A percentile compares a stretch with the other conserved stretches of the same genome.
phyloP scores from a whole-genome alignment of 2,113 vertebrate species.

The Marmota monax region DNA sequence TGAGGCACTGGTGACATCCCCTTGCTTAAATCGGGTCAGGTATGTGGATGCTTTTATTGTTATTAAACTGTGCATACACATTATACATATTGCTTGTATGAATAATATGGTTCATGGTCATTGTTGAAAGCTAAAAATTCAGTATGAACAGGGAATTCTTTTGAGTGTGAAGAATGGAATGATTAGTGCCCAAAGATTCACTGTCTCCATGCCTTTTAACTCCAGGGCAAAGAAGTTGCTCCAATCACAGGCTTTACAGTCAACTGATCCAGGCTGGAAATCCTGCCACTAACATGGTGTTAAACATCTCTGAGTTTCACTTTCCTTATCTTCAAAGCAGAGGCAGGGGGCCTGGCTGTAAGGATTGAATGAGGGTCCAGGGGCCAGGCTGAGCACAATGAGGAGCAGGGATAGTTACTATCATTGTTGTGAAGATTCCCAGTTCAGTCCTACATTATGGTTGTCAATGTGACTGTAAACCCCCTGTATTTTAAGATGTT shows the following conservation, averaged over 20 bases:
- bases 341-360: too few relatives aligned
- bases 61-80: neutral
- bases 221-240: too few relatives aligned
- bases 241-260: too few relatives aligned
- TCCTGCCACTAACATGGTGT: neutral
- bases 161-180: neutral
- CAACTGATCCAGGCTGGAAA: too few relatives aligned
- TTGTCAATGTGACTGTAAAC: neutral
- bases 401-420: neutral
- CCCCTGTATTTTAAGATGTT: neutral
- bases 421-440: neutral
- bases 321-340: neutral
- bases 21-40: neutral
- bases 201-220: neutral
- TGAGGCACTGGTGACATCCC: rapidly evolving
- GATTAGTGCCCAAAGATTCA: neutral
- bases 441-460: neutral
- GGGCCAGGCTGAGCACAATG: neutral
- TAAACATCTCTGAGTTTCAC: neutral
- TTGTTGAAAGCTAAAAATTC: neutral
- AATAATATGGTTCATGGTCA: neutral
- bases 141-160: neutral
- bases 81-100: neutral
- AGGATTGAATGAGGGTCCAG: neutral
- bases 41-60: neutral